Evolutionary conservation across 2,888 invertebrate species (phyloP).

Genomic region (Amiota mariae): DNA sequence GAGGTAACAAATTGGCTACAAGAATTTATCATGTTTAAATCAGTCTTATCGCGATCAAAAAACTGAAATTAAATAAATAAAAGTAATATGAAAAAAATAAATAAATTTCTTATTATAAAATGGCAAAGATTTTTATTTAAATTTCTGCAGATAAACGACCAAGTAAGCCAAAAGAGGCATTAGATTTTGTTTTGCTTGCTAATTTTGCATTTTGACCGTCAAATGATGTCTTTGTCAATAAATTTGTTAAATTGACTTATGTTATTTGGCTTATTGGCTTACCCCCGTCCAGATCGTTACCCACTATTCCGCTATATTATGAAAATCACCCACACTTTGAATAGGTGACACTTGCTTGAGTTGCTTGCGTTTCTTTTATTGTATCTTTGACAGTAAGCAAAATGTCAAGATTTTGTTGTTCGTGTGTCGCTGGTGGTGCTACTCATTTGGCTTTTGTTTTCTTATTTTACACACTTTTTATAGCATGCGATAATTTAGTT

Average conservation of each 20-base stretch:
- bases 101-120: too few relatives aligned
- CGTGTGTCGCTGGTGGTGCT: not conserved
- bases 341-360: not conserved
- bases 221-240: slow-evolving; percentile 4
- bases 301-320: too few relatives aligned
- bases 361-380: not conserved
- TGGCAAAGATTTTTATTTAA: slow-evolving; percentile 50
- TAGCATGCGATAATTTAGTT: too few relatives aligned
- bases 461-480: slow-evolving; percentile 10
- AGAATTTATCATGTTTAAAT: slow-evolving; percentile 68
- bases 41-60: slow-evolving; percentile 27
- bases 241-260: not conserved
- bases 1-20: slow-evolving; percentile 66
- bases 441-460: not conserved
- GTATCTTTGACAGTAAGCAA: slow-evolving; percentile 13
- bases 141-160: slow-evolving; percentile 50
- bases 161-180: slow-evolving; percentile 20
- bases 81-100: not conserved
- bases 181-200: slow-evolving; percentile 31
- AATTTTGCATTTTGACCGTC: not conserved
- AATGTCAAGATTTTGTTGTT: slow-evolving; percentile 22
- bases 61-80: not conserved
- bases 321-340: too few relatives aligned
- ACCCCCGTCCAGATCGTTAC: too few relatives aligned
- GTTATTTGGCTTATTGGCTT: too few relatives aligned